A percentile compares a stretch with the other conserved stretches of the same genome.
These are phyloP conservation scores for Ericerus pela DNA, from an alignment of 1,140 invertebrate genomes.

Conservation along the genomic window DNA sequence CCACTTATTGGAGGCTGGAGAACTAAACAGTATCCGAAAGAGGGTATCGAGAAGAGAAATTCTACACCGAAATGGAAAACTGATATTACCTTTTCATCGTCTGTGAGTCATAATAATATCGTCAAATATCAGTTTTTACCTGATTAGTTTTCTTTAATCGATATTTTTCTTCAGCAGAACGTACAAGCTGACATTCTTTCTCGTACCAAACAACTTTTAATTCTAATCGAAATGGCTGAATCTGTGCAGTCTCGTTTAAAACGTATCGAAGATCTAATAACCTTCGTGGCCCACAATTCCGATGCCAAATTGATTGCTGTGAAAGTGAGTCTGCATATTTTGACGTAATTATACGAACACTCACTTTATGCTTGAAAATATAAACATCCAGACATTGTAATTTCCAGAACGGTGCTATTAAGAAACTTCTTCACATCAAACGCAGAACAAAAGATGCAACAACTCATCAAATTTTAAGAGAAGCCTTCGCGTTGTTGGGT, in stretches of 20 bases:
- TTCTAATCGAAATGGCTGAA: slow-evolving; percentile 8
- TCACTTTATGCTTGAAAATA: background rate
- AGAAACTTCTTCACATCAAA: slow-evolving; percentile 39
- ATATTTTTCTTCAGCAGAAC: background rate
- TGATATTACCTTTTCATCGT: background rate
- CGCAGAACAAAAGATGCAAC: slow-evolving; percentile 31
- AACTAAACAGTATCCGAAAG: background rate
- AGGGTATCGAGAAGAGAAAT: background rate
- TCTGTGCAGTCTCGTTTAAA: slow-evolving; percentile 34
- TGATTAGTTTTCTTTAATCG: background rate
- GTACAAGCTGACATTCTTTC: slow-evolving; percentile 8
- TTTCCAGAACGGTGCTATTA: slow-evolving; percentile 45
- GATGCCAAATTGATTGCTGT: slow-evolving; percentile 52
- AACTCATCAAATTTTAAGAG: slow-evolving; percentile 33
- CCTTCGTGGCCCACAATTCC: slow-evolving; percentile 53
- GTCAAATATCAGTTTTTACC: background rate
- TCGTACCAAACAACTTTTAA: slow-evolving; percentile 5
- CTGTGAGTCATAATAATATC: background rate
- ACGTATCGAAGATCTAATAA: slow-evolving; percentile 48
- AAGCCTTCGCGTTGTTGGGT: slow-evolving; percentile 59
- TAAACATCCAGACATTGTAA: no score
- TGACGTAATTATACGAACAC: no score
- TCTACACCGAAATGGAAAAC: background rate
- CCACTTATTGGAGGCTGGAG: background rate
- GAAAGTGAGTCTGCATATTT: slow-evolving; percentile 36